Evolutionary conservation across 2,888 invertebrate species (phyloP), one percentile per base, ranked within the genome.

Genomic region (Carpatolechia fugitivella): DNA sequence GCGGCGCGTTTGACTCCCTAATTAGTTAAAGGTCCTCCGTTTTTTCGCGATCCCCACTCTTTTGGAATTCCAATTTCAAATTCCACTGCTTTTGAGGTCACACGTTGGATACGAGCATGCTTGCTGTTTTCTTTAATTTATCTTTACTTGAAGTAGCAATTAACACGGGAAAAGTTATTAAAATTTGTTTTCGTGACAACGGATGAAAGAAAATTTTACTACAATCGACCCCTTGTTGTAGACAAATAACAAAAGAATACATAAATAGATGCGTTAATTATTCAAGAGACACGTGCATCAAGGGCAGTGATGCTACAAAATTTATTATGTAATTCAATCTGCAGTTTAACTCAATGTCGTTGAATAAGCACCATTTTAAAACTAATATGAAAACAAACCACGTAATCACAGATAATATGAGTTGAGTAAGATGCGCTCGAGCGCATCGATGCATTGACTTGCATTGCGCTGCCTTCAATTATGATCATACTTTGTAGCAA

Each of bases 1-100:
- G 72, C 82, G 80, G 79, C 66, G 54, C 69, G 68, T 84, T 82
- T 79, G 67, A 70, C 63, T 68, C 61, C 70, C 74, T 77, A 80
- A 82, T 85, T 82, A 79, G 74, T 64, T 64, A 62, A 72, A 74
- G 69, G 54, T 41, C 33, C 56, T 56, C 65, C 54, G 56, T 65
- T 74, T 70, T 71, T 65, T 58, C 56, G 61, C 52, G 56, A 66
- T 57, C 58, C 38, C 40, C 38, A 18, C 40, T 46, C 48, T 51
- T 35, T 4, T 10, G 38, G 49, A 56, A 54, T 33, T 33, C 48
- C 48, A 48, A 33, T 48, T 35, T 47, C 3, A 29, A 14, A 47
- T 47, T 35, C 35, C 48, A 2, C 13, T 29, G n/a, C 2, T 47
- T 47, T 47, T 14, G 14, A 29, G 29, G 30, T 29, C 47, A 44